phyloP scores from a whole-genome alignment of 1,140 invertebrate genomes.

The Amphibalanus amphitrite region DNA sequence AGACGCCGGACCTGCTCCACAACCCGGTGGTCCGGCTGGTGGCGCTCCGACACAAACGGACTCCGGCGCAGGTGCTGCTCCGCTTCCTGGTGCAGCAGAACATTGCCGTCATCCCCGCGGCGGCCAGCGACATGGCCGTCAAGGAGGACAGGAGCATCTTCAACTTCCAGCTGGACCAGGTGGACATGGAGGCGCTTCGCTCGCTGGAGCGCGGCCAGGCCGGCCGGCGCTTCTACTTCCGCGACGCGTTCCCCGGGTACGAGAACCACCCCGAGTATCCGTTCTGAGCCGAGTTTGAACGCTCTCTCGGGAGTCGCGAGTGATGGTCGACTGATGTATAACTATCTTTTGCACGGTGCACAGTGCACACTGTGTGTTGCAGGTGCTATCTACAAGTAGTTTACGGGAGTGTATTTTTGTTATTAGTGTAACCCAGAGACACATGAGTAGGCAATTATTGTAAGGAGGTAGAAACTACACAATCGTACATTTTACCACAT shows the following conservation, averaged over 20 bases:
- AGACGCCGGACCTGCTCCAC: too few relatives aligned
- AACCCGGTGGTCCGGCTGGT: slow-evolving; percentile 19
- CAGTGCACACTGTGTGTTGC: too few relatives aligned
- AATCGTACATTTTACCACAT: too few relatives aligned
- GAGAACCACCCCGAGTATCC: background rate
- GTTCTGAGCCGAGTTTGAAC: too few relatives aligned
- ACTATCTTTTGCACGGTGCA: too few relatives aligned
- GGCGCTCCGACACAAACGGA: slow-evolving; percentile 19
- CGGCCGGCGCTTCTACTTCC: slow-evolving; percentile 44
- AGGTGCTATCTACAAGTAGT: too few relatives aligned
- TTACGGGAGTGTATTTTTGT: too few relatives aligned
- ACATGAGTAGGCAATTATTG: too few relatives aligned
- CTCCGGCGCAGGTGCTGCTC: slow-evolving; percentile 22
- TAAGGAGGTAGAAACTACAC: too few relatives aligned
- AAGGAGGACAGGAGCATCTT: slow-evolving; percentile 21
- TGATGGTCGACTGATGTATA: too few relatives aligned
- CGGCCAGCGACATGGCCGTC: slow-evolving; percentile 18
- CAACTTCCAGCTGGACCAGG: slow-evolving; percentile 1
- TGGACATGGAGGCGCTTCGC: slow-evolving; percentile 10
- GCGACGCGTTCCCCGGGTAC: slow-evolving; percentile 1
- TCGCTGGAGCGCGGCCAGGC: slow-evolving; percentile 37
- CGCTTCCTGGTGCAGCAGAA: slow-evolving; percentile 23
- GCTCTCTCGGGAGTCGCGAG: too few relatives aligned
- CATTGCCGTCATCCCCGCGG: slow-evolving; percentile 25
- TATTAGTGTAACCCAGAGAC: too few relatives aligned